Conservation (phyloP, 1,140 invertebrate genomes). For the Hormaphis cornu region DNA sequence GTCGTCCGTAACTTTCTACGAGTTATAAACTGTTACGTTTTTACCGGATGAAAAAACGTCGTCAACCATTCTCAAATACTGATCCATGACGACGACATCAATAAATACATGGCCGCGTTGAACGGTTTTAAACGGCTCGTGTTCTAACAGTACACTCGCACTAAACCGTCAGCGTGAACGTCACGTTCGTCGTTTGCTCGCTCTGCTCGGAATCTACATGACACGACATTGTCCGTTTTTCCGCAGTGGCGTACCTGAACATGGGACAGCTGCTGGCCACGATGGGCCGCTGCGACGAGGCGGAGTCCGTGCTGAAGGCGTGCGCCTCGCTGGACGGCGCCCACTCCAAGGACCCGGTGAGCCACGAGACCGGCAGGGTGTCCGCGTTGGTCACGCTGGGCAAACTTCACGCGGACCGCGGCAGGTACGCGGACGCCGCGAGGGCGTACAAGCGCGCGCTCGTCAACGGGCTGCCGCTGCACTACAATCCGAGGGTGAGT, state of each 20-base stretch:
- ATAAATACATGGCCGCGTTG: too few relatives aligned
- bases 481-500: slow-evolving; percentile 70
- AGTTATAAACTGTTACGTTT: too few relatives aligned
- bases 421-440: slow-evolving; percentile 72
- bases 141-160: too few relatives aligned
- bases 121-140: too few relatives aligned
- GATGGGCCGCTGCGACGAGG: slow-evolving; percentile 70
- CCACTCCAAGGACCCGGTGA: slow-evolving; percentile 75
- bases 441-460: slow-evolving; percentile 79
- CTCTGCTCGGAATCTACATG: too few relatives aligned
- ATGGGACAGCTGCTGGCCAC: slow-evolving; percentile 77
- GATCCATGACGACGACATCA: too few relatives aligned
- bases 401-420: slow-evolving; percentile 77
- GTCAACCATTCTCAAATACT: too few relatives aligned
- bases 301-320: slow-evolving; percentile 67
- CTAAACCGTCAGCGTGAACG: too few relatives aligned
- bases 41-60: too few relatives aligned
- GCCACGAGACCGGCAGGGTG: slow-evolving; percentile 80
- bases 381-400: slow-evolving; percentile 87
- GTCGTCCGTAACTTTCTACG: too few relatives aligned
- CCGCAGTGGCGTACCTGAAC: slow-evolving; percentile 89
- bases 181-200: too few relatives aligned
- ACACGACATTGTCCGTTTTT: not conserved
- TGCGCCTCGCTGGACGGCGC: slow-evolving; percentile 76
- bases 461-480: slow-evolving; percentile 65